Percentiles rank a stretch among this genome's conserved stretches.
phyloP scores from a whole-genome alignment of 1,140 invertebrate genomes.

The Drosophila kepulauana region DNA sequence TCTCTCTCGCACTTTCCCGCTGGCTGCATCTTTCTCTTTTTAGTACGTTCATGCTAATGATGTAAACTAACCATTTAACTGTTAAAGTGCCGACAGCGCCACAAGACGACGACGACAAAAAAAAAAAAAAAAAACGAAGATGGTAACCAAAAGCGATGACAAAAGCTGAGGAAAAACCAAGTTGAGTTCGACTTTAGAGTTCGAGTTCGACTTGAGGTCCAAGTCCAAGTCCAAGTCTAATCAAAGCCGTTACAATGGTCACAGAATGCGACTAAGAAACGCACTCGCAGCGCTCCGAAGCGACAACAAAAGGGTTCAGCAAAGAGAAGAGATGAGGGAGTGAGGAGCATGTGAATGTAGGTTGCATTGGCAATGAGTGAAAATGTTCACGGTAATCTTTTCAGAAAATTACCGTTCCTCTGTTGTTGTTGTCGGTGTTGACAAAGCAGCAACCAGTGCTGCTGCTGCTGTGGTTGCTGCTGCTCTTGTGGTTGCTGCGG shows the following conservation, averaged over 20 bases:
- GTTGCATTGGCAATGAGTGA: conserved; percentile 72
- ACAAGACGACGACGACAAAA: conserved; percentile 11
- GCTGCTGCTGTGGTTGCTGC: conserved; percentile 11
- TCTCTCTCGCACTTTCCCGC: not conserved
- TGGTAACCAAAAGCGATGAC: conserved; percentile 53
- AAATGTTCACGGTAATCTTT: conserved; percentile 68
- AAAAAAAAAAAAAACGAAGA: conserved; percentile 46
- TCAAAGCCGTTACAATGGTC: conserved; percentile 77
- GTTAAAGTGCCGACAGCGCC: conserved; percentile 71
- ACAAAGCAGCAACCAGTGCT: conserved; percentile 45
- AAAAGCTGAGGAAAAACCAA: conserved; percentile 48
- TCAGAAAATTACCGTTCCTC: conserved; percentile 73
- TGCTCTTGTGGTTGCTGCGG: conserved; percentile 15
- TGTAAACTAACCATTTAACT: conserved; percentile 81
- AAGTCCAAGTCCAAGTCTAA: conserved; percentile 49
- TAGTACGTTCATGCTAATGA: conserved; percentile 67
- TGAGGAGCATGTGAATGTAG: conserved; percentile 62
- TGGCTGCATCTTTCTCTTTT: conserved; percentile 2
- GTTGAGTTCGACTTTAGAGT: conserved; percentile 5
- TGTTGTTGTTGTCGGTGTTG: conserved; percentile 48
- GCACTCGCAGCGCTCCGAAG: conserved; percentile 44
- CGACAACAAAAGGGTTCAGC: conserved; percentile 28
- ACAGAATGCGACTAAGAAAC: conserved; percentile 67
- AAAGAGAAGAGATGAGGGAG: conserved; percentile 25
- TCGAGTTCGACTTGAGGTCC: conserved; percentile 18